Conservation (phyloP, 2,113 vertebrate species). For the Catharus minimus region DNA sequence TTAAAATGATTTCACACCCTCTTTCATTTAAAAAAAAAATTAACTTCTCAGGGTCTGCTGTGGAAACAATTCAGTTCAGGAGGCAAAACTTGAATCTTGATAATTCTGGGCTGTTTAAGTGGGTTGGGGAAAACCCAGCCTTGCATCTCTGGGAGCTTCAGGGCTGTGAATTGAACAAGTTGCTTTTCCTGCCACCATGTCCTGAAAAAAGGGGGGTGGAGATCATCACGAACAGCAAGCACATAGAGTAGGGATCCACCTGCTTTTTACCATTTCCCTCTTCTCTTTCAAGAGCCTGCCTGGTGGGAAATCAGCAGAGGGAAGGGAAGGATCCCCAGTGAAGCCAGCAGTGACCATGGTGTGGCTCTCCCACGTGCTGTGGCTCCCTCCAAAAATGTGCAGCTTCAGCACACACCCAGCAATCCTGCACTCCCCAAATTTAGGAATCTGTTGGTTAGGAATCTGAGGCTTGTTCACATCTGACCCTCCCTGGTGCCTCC, state of each 20-base stretch:
- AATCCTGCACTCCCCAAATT: rapidly evolving
- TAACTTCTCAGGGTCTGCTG: not conserved
- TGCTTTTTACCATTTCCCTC: not conserved
- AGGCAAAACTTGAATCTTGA: not conserved
- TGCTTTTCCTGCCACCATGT: not conserved
- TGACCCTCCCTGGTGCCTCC: not conserved
- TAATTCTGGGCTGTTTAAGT: not conserved
- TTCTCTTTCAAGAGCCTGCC: not conserved
- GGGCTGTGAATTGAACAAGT: not conserved
- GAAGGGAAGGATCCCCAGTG: not conserved
- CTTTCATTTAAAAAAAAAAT: not conserved
- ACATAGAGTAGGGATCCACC: not conserved
- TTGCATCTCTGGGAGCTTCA: not conserved
- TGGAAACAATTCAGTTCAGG: not conserved
- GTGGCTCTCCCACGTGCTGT: not conserved
- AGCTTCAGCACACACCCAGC: not conserved
- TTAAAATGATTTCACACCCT: not conserved
- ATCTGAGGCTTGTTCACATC: not conserved
- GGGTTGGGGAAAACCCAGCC: not conserved
- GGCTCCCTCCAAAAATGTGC: not conserved
- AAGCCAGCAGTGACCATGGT: rapidly evolving
- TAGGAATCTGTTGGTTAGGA: not conserved
- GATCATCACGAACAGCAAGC: not conserved
- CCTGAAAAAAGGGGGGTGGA: not conserved
- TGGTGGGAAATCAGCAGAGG: not conserved